Evolutionary conservation across 2,113 vertebrate species (phyloP).

Genomic region (Cyprinodon tularosa): DNA sequence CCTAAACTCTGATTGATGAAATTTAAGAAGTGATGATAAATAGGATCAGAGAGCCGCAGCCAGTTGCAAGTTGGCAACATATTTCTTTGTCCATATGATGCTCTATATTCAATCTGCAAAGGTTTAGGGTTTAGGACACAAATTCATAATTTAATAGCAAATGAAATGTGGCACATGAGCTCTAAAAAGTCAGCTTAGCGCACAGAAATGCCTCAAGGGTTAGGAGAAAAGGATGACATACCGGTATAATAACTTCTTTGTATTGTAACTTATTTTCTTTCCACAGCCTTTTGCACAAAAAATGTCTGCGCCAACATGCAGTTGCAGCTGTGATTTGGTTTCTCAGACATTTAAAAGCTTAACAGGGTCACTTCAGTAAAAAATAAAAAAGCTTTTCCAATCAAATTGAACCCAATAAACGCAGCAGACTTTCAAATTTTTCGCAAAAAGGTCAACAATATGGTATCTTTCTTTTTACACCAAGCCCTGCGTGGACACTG

Average conservation of each 20-base stretch:
- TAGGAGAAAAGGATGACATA: not conserved
- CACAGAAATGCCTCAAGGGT: not conserved
- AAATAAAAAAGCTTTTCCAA: not conserved
- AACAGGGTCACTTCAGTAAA: slow-evolving; percentile 31
- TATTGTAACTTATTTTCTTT: slow-evolving; percentile 8
- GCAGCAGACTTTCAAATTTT: not conserved
- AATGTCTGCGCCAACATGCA: slow-evolving; percentile 41
- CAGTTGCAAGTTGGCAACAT: slow-evolving; percentile 3
- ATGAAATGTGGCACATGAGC: not conserved
- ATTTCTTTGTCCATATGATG: not conserved
- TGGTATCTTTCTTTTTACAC: accelerated
- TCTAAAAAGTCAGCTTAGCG: slow-evolving; percentile 30
- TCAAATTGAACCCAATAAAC: not conserved
- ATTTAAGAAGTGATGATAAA: not conserved
- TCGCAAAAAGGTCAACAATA: not conserved
- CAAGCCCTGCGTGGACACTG: slow-evolving; percentile 27
- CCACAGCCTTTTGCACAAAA: slow-evolving; percentile 20
- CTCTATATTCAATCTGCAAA: not conserved
- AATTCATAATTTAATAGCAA: not conserved
- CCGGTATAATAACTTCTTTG: slow-evolving; percentile 28
- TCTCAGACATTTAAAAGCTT: slow-evolving; percentile 24
- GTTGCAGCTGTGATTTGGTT: slow-evolving; percentile 28
- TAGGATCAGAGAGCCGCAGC: not conserved
- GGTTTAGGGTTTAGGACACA: not conserved
- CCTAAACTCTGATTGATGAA: not conserved